These are phyloP conservation scores for Trichomycterus rosablanca DNA, from an alignment of 2,113 vertebrate genomes.

Conservation along the genomic window DNA sequence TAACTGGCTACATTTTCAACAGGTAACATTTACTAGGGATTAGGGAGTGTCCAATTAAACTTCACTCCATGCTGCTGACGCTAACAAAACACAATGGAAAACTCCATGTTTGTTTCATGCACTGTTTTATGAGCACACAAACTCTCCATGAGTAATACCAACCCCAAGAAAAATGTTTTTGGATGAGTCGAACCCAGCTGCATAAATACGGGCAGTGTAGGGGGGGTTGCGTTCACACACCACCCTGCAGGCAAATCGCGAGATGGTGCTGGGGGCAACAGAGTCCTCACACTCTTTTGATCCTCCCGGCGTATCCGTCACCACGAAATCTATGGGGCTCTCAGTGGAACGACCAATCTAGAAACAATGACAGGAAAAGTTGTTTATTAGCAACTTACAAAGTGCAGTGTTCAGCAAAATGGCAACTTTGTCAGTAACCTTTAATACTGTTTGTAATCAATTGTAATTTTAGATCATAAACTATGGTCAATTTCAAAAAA, in stretches of 20 bases:
- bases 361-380: not conserved
- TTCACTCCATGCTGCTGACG: not conserved
- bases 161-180: conserved; percentile 81
- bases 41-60: too few relatives aligned
- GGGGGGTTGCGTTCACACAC: conserved; percentile 90
- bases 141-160: conserved; percentile 50
- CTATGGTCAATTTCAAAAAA: not conserved
- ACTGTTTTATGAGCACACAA: not conserved
- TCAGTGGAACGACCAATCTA: conserved; percentile 96
- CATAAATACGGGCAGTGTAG: conserved; percentile 92
- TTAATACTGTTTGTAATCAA: too few relatives aligned
- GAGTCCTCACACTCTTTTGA: conserved; percentile 77
- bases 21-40: not conserved
- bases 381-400: not conserved
- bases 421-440: too few relatives aligned
- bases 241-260: conserved; percentile 94
- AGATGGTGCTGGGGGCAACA: conserved; percentile 95
- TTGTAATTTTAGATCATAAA: not conserved
- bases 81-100: not conserved
- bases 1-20: too few relatives aligned
- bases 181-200: conserved; percentile 88
- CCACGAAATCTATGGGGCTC: conserved; percentile 96
- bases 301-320: conserved; percentile 85
- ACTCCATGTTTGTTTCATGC: not conserved
- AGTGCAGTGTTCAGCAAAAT: too few relatives aligned